Base-by-base conservation (phyloP, 2,797 vertebrate genomes). In the Chiroxiphia lanceolata region DNA sequence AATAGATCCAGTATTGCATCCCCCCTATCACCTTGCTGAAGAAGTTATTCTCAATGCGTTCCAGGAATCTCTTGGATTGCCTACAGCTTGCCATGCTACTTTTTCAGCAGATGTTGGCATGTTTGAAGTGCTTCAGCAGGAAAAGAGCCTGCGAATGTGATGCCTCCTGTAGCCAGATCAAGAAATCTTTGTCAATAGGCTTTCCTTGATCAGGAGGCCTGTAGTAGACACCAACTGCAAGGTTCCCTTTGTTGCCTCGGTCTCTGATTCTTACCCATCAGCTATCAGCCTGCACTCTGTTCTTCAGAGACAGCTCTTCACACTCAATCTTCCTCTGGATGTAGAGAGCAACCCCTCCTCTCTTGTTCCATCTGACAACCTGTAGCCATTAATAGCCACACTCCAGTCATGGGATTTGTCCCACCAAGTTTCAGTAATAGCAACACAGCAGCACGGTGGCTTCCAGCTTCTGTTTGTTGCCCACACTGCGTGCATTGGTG, bases 1-100 rank as follows among this genome's bases (percentile, higher is more conserved):
- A 36, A 2, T 14, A 22, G 38, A 23, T n/a, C 38, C 22, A 38
- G 8, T 59, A 68, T 38, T 1, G 0, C 11, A 13, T 38, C 27
- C 20, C 22, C 8, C 60, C 19, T 50, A 11, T 68, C 60, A 53
- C 64, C 19, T 38, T 47, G 40, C n/a, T 20, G n/a, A 23, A 45
- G 38, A 44, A 69, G 7, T 61, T 40, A 13, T n/a, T n/a, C 23
- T 53, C 16, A 20, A 8, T 25, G 40, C 19, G 34, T 57, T 47
- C 10, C 56, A 47, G n/a, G n/a, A 60, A n/a, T 29, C 47, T 77
- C 40, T 61, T 69, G 60, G 45, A 36, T 51, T 68, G 9, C 29
- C 54, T 60, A 6, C 38, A 38, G 4, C 29, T 47, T 77, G 56
- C 40, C 9, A 22, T 53, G 29, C 54, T 61, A 25, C 22, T 47